Conservation (phyloP, 2,888 invertebrate species). For the Megastigmus dorsalis region DNA sequence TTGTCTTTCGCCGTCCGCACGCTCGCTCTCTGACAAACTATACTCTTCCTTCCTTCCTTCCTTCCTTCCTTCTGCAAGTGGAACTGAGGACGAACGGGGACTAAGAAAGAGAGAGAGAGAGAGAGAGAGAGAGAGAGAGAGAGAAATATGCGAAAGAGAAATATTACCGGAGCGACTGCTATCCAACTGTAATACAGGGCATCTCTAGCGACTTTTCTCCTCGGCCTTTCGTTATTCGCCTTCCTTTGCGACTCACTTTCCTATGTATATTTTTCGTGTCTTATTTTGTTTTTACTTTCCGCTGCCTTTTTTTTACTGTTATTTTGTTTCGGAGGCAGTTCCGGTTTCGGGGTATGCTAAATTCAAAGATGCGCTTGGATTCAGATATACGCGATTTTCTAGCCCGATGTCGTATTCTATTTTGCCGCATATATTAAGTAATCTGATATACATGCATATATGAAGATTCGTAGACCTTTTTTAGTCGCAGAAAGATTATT, state of each 20-base stretch:
- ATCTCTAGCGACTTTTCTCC: conserved; percentile 13
- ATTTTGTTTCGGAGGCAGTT: background rate
- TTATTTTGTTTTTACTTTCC: too few species aligned
- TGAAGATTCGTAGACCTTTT: too few species aligned
- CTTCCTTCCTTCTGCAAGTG: background rate
- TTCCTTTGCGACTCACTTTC: background rate
- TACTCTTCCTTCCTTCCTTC: conserved; percentile 41
- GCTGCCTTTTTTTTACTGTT: too few species aligned
- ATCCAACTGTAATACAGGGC: conserved; percentile 44
- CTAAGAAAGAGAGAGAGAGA: background rate
- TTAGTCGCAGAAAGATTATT: too few species aligned
- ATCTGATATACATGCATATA: too few species aligned
- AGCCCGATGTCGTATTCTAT: too few species aligned
- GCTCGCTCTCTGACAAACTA: conserved; percentile 40
- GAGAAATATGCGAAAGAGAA: conserved; percentile 59
- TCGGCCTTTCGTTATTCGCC: conserved; percentile 27
- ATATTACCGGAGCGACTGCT: conserved; percentile 57
- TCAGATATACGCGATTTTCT: too few species aligned
- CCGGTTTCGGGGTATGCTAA: background rate
- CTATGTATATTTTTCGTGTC: too few species aligned
- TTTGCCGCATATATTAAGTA: too few species aligned
- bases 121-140: background rate
- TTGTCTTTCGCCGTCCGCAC: conserved; percentile 28
- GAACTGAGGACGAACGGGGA: background rate
- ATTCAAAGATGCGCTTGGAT: background rate